Percentiles rank a stretch among this genome's conserved stretches.
These are phyloP conservation scores for Scaptomyza reducta DNA, from an alignment of 2,888 invertebrate species.

Conservation along the genomic window DNA sequence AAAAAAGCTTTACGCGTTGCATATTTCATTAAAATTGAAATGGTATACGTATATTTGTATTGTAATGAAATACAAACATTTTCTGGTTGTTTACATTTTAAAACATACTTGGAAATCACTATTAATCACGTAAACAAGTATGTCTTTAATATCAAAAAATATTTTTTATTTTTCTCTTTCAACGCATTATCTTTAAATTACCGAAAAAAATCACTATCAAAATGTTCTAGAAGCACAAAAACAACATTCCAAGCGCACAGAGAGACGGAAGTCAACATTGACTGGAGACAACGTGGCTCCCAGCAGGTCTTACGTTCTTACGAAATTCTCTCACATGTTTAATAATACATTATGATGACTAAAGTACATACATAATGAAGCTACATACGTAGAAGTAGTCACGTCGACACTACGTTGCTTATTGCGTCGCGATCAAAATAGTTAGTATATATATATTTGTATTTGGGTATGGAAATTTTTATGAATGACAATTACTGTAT, in stretches of 20 bases:
- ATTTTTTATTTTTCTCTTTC: slow-evolving; percentile 1
- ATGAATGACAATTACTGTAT: not conserved
- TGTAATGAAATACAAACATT: not conserved
- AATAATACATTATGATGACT: slow-evolving; percentile 56
- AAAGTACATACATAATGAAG: slow-evolving; percentile 47
- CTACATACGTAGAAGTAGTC: slow-evolving; percentile 53
- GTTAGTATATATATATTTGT: slow-evolving; percentile 14
- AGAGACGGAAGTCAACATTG: slow-evolving; percentile 21
- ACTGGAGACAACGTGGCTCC: slow-evolving; percentile 36
- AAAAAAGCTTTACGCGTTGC: not conserved
- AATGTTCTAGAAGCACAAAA: slow-evolving; percentile 32
- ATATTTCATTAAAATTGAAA: not conserved
- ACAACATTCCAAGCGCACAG: slow-evolving; percentile 3
- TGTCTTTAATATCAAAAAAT: not conserved
- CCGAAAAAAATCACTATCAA: not conserved
- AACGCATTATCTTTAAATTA: slow-evolving; percentile 9
- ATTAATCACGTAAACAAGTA: not conserved
- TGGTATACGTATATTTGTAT: too few species aligned
- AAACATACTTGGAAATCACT: not conserved
- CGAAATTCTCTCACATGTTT: slow-evolving; percentile 65
- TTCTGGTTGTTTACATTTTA: not conserved
- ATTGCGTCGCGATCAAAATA: slow-evolving; percentile 43
- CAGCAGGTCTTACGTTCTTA: slow-evolving; percentile 45
- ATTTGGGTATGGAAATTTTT: slow-evolving; percentile 9
- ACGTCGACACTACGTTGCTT: slow-evolving; percentile 41